These are phyloP conservation scores for Saturnia pavonia DNA, from an alignment of 2,888 invertebrate genomes.

Conservation along the genomic window DNA sequence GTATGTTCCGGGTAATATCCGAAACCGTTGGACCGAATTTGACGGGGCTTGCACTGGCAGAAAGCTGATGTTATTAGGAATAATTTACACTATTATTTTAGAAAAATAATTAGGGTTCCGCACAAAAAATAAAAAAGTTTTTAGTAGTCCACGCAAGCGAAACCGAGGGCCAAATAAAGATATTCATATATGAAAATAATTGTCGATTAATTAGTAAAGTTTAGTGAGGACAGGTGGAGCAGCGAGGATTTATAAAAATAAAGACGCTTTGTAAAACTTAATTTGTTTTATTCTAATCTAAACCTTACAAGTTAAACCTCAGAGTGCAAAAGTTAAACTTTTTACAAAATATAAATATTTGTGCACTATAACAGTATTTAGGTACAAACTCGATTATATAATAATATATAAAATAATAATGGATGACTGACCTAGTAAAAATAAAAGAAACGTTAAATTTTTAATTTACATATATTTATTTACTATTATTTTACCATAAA, in stretches of 20 bases:
- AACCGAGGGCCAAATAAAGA: too few relatives aligned
- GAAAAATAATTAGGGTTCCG: too few relatives aligned
- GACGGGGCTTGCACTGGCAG: too few relatives aligned
- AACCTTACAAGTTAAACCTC: conserved; percentile 69
- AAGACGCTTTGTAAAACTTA: conserved; percentile 37
- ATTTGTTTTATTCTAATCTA: conserved; percentile 60
- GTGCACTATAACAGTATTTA: conserved; percentile 34
- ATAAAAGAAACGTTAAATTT: conserved; percentile 1
- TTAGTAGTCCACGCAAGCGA: too few relatives aligned
- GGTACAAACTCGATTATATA: conserved; percentile 33
- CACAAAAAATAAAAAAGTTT: too few relatives aligned
- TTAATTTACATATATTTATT: neutral
- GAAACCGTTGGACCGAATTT: too few relatives aligned
- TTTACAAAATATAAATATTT: conserved; percentile 62
- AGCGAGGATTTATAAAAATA: conserved; percentile 20
- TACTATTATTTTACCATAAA: neutral
- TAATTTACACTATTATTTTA: too few relatives aligned
- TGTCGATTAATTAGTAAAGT: neutral
- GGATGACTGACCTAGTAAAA: conserved; percentile 47
- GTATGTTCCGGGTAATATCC: too few relatives aligned
- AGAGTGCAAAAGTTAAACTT: conserved; percentile 67
- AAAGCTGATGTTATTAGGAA: too few relatives aligned
- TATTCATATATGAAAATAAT: neutral
- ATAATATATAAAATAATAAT: conserved; percentile 22
- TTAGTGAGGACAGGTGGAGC: neutral